These are phyloP conservation scores for Salarias fasciatus DNA, from an alignment of 2,797 vertebrate genomes.

Conservation along the genomic window DNA sequence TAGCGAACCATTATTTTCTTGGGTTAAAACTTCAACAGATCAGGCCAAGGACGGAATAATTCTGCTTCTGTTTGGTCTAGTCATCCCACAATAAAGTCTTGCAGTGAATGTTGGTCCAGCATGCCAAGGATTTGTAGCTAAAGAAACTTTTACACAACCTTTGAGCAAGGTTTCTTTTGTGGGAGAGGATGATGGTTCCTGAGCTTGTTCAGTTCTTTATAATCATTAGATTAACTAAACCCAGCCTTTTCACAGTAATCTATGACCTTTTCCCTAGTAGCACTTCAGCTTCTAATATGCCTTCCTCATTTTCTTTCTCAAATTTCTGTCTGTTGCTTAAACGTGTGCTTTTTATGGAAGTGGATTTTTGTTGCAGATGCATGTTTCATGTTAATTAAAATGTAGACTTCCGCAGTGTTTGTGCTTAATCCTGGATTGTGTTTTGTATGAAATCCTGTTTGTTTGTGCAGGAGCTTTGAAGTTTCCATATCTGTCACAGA, in stretches of 20 bases:
- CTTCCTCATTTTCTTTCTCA: too few relatives aligned
- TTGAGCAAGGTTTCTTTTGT: too few relatives aligned
- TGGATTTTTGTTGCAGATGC: too few relatives aligned
- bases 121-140: too few relatives aligned
- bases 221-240: constrained; percentile 3
- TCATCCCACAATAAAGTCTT: background rate
- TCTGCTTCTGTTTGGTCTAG: background rate
- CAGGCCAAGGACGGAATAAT: constrained; percentile 5
- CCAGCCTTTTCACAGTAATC: background rate
- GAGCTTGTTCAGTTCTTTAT: background rate
- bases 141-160: too few relatives aligned
- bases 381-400: too few relatives aligned
- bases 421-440: background rate
- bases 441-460: background rate
- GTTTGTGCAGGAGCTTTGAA: background rate
- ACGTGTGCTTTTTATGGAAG: too few relatives aligned
- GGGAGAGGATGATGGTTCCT: too few relatives aligned
- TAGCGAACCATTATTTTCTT: constrained; percentile 23
- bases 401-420: background rate
- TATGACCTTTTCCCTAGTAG: constrained; percentile 3
- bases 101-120: too few relatives aligned
- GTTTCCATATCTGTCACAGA: background rate
- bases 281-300: too few relatives aligned
- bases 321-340: too few relatives aligned
- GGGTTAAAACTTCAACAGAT: constrained; percentile 1